A percentile compares a stretch with the other conserved stretches of the same genome.
Conservation (phyloP, 2,797 vertebrate genomes). For the Phalloptychus januarius region DNA sequence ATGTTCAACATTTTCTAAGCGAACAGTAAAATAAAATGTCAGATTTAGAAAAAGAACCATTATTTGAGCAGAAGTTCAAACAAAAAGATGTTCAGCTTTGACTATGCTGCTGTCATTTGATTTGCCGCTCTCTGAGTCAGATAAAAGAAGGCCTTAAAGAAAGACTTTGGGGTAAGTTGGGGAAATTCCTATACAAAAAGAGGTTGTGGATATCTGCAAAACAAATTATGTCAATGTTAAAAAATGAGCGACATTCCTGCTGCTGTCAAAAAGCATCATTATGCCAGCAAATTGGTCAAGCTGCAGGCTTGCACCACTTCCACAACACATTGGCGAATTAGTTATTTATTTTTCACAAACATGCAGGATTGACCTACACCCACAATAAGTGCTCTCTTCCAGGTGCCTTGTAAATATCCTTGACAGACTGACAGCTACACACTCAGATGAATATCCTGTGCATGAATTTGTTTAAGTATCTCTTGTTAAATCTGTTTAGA, state of each 20-base stretch:
- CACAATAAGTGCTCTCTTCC: background rate
- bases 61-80: constrained; percentile 40
- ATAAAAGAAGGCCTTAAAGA: constrained; percentile 28
- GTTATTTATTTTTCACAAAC: background rate
- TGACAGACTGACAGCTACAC: background rate
- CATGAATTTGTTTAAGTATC: background rate
- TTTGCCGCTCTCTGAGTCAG: constrained; percentile 33
- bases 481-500: background rate
- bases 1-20: constrained; percentile 29
- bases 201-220: constrained; percentile 26
- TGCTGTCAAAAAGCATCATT: constrained; percentile 14
- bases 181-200: constrained; percentile 16
- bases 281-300: background rate
- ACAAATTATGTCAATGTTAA: constrained; percentile 25
- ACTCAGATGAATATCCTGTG: background rate
- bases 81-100: constrained; percentile 14
- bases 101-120: constrained; percentile 36
- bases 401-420: constrained; percentile 1
- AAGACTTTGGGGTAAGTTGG: constrained; percentile 42
- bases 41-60: constrained; percentile 29
- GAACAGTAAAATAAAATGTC: constrained; percentile 35
- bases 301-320: background rate
- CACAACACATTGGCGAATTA: background rate
- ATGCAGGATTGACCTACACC: background rate
- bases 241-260: constrained; percentile 24